Evolutionary conservation across 2,113 vertebrate species (phyloP).

Genomic region (Ictalurus furcatus): DNA sequence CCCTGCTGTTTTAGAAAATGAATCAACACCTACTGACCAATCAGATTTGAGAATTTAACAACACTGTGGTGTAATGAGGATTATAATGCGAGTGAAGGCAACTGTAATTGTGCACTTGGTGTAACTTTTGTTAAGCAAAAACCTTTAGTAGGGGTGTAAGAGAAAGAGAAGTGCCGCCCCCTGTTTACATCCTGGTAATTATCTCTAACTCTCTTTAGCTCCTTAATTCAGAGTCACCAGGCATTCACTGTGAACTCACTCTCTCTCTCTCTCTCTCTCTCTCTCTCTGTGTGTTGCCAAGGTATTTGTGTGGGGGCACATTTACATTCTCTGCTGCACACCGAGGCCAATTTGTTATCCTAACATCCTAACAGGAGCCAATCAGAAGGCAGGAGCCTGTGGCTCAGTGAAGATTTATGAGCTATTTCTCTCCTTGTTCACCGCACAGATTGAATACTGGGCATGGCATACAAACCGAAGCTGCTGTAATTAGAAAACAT

Average conservation of each 20-base stretch:
- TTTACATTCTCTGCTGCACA: conserved; percentile 53
- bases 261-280: conserved; percentile 1
- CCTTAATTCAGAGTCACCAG: conserved; percentile 38
- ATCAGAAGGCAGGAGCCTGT: conserved; percentile 50
- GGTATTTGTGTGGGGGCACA: conserved; percentile 55
- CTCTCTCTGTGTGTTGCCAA: conserved; percentile 46
- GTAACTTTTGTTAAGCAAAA: neutral
- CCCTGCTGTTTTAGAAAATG: neutral
- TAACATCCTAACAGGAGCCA: conserved; percentile 54
- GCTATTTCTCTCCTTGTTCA: conserved; percentile 31
- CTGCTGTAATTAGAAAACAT: conserved; percentile 51
- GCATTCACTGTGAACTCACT: conserved; percentile 12
- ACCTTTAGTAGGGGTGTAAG: neutral
- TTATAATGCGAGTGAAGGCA: neutral
- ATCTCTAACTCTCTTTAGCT: conserved; percentile 25
- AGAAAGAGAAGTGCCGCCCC: neutral
- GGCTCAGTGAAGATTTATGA: conserved; percentile 49
- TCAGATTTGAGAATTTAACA: neutral
- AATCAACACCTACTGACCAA: neutral
- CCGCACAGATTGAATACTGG: conserved; percentile 43
- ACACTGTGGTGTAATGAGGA: neutral
- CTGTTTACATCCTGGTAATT: conserved; percentile 42
- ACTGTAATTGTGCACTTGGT: neutral
- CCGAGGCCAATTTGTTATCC: conserved; percentile 55
- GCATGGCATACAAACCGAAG: conserved; percentile 36